Conservation (phyloP, 2,888 invertebrate genomes). For the Agrilus mali region DNA sequence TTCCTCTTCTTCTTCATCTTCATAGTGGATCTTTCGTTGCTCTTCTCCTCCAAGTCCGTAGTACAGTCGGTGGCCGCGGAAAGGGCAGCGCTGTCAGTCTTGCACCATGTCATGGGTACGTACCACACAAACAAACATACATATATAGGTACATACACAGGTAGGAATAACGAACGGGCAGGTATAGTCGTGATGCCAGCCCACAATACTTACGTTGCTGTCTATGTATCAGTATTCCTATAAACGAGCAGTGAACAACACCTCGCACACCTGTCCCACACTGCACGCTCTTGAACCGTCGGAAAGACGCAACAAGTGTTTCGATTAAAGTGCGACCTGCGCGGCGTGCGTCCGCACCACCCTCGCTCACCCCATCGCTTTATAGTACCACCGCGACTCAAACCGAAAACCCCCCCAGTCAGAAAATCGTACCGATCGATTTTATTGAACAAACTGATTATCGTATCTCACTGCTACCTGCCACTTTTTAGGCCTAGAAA, state of each 20-base stretch:
- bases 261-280: slow-evolving; percentile 15
- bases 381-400: slow-evolving; percentile 4
- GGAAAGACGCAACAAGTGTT: slow-evolving; percentile 21
- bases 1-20: no score
- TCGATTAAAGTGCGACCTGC: slow-evolving; percentile 7
- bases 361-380: slow-evolving; percentile 8
- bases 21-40: no score
- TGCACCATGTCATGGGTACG: slow-evolving; percentile 2
- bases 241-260: slow-evolving; percentile 19
- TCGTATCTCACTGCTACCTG: no score
- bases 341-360: slow-evolving; percentile 4
- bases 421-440: no score
- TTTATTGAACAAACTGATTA: no score
- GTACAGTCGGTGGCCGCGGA: slow-evolving; percentile 18
- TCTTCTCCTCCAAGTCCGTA: slow-evolving; percentile 4
- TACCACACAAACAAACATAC: slow-evolving; percentile 16
- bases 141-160: slow-evolving; percentile 11
- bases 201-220: slow-evolving; percentile 18
- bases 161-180: slow-evolving; percentile 16
- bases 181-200: slow-evolving; percentile 24
- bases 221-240: slow-evolving; percentile 22
- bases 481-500: no score
- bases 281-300: slow-evolving; percentile 7
- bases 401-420: neutral
- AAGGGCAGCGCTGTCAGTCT: slow-evolving; percentile 13